A percentile compares a stretch with the other conserved stretches of the same genome.
These are phyloP conservation scores for Periphyllus acericola DNA, from an alignment of 2,888 invertebrate genomes.

Conservation along the genomic window DNA sequence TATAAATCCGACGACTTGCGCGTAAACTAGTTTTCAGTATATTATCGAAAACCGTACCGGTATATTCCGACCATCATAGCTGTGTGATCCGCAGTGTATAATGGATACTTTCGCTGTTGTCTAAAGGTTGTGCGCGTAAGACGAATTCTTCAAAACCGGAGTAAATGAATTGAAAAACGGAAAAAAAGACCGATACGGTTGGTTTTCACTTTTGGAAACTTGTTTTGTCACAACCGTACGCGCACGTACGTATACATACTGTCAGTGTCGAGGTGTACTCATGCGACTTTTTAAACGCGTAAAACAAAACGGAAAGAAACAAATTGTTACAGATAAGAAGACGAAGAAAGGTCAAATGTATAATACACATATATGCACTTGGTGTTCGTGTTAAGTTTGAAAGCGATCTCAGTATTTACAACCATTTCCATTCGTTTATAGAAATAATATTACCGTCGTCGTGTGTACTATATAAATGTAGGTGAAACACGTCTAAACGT, in stretches of 20 bases:
- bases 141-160: constrained; percentile 39
- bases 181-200: constrained; percentile 16
- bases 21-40: constrained; percentile 23
- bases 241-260: not conserved
- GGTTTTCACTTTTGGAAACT: constrained; percentile 59
- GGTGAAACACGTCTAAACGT: constrained; percentile 15
- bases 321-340: constrained; percentile 7
- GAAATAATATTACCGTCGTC: constrained; percentile 17
- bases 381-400: constrained; percentile 17
- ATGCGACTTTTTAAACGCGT: constrained; percentile 5
- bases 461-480: not conserved
- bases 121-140: not conserved
- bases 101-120: constrained; percentile 54
- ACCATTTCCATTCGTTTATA: constrained; percentile 29
- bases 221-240: constrained; percentile 20
- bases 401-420: constrained; percentile 12
- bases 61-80: not conserved
- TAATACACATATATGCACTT: not conserved
- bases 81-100: not conserved
- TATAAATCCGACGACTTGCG: not conserved
- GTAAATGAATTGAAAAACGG: constrained; percentile 31
- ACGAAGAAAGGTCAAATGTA: constrained; percentile 39
- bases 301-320: not conserved
- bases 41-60: constrained; percentile 37
- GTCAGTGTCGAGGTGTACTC: not conserved